A percentile compares a stretch with the other conserved stretches of the same genome.
Conservation (phyloP, 2,797 vertebrate species). For the Tachyglossus aculeatus region DNA sequence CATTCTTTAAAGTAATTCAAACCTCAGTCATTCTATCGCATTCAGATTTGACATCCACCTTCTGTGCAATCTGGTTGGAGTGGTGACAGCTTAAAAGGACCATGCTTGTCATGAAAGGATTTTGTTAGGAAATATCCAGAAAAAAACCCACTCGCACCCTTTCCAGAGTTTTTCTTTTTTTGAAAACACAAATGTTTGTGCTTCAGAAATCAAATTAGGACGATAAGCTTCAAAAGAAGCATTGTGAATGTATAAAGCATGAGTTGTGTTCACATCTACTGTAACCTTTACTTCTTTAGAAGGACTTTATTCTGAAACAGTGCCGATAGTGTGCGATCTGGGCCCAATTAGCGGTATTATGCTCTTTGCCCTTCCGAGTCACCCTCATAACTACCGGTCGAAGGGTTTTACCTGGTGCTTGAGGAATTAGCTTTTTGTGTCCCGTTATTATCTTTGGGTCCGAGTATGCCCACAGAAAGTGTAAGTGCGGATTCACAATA, state of each 20-base stretch:
- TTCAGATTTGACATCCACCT: background rate
- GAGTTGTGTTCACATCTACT: too few relatives aligned
- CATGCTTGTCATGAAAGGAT: background rate
- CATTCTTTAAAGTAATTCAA: too few relatives aligned
- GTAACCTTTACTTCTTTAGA: too few relatives aligned
- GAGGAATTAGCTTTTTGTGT: too few relatives aligned
- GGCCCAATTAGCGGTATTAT: background rate
- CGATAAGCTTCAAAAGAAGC: background rate
- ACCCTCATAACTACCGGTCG: conserved; percentile 8
- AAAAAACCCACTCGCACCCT: background rate
- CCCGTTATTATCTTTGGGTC: too few relatives aligned
- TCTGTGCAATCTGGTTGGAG: background rate
- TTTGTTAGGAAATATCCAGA: background rate
- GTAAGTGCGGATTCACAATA: too few relatives aligned
- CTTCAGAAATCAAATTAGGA: background rate
- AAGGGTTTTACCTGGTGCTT: too few relatives aligned
- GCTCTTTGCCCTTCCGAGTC: background rate
- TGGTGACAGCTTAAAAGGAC: background rate
- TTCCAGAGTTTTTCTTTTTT: background rate
- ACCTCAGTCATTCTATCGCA: background rate
- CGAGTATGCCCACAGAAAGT: too few relatives aligned
- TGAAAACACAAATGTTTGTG: background rate
- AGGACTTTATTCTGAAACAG: too few relatives aligned
- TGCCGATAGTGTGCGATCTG: too few relatives aligned
- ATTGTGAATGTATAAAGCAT: too few relatives aligned